Base-by-base conservation (phyloP, 2,797 vertebrate genomes). In the Furcifer pardalis region DNA sequence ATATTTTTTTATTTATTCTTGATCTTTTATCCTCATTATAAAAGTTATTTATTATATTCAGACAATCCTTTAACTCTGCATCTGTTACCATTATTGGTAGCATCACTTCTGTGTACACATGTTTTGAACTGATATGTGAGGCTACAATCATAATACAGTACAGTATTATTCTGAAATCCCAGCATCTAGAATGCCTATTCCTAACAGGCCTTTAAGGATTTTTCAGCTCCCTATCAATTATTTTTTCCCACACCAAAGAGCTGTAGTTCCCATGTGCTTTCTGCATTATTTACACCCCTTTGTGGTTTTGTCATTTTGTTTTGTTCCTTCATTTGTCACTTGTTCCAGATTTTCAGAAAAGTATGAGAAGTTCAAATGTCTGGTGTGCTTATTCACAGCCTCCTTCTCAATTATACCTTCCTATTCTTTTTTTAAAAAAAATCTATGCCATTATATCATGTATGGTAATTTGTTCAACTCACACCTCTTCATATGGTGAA, bases 241-340 rank as follows among this genome's bases (percentile, higher is more conserved):
- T 84, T 80, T n/a, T n/a, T n/a, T 56, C 86, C 84, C 89, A 86
- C 81, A 77, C 32, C 49, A 83, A 76, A 79, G 46, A 76, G 88
- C 37, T 75, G 74, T 10, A 81, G 25, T 25, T 79, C 82, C 89
- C 86, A 78, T 23, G 59, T 32, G 79, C 88, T 79, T 75, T 65
- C 86, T 91, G 82, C 86, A 93, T 90, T 82, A 86, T 91, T 90
- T 90, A 87, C 82, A 84, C 75, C 86, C 6, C 62, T 75, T 84
- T 91, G 44, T 72, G 80, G 68, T 65, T 84, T 90, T 82, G 84
- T 76, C 74, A 75, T 77, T 89, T 84, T 87, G 83, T 81, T 85
- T 46, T 46, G 30, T 49, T 77, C 49, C 13, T 35, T 12, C 42
- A 3, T 89, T 89, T 89, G 65, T 74, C 68, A 82, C 13, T 84